phyloP scores from a whole-genome alignment of 2,888 invertebrate genomes.

The Endotricha flammealis region DNA sequence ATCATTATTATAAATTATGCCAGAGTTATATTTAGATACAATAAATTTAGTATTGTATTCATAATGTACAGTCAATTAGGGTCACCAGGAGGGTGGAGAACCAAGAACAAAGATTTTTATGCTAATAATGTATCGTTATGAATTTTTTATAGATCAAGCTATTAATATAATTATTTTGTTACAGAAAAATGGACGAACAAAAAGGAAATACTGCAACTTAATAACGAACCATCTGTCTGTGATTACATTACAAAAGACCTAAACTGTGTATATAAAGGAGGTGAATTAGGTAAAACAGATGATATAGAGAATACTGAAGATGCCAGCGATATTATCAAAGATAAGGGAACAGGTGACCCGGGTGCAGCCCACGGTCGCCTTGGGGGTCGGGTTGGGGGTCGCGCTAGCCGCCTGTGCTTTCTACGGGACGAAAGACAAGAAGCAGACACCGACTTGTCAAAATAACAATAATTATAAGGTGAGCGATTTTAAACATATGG shows the following conservation, averaged over 20 bases:
- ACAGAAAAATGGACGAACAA: conserved; percentile 56
- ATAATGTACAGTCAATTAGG: no score
- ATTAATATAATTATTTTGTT: conserved; percentile 38
- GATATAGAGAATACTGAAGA: conserved; percentile 23
- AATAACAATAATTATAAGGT: conserved; percentile 74
- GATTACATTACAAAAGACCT: conserved; percentile 24
- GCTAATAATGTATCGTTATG: no score
- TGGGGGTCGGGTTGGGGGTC: conserved; percentile 68
- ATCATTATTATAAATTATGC: no score
- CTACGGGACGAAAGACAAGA: conserved; percentile 61
- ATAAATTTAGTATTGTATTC: no score
- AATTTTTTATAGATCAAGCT: no score
- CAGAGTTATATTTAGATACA: no score
- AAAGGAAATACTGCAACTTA: conserved; percentile 13
- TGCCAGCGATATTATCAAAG: conserved; percentile 72
- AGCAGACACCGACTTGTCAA: conserved; percentile 50
- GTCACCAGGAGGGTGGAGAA: no score
- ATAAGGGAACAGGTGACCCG: conserved; percentile 65
- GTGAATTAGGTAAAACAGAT: background rate
- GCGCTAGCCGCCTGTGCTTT: conserved; percentile 64
- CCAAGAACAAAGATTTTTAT: no score
- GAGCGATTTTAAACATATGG: no score
- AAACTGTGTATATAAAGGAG: conserved; percentile 7
- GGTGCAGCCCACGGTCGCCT: conserved; percentile 59
- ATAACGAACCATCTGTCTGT: conserved; percentile 19